Evolutionary conservation across 2,888 invertebrate species (phyloP).

Genomic region (Malthinus flaveolus): DNA sequence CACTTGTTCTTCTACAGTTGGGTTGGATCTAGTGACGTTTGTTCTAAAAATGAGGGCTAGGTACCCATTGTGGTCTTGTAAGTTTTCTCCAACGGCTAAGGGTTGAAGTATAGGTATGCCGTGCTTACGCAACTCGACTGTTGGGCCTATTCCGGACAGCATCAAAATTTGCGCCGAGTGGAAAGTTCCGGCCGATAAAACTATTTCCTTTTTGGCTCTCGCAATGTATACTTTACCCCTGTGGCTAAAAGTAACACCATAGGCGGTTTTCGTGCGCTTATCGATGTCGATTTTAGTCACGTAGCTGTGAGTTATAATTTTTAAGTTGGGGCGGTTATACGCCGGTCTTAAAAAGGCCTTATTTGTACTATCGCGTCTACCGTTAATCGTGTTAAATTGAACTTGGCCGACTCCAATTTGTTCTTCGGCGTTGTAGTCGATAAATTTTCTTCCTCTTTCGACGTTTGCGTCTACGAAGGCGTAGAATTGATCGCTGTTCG

Average conservation of each 20-base stretch:
- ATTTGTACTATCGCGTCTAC: slow-evolving; percentile 57
- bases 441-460: slow-evolving; percentile 67
- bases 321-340: slow-evolving; percentile 64
- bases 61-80: slow-evolving; percentile 76
- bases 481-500: slow-evolving; percentile 59
- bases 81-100: slow-evolving; percentile 73
- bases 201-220: slow-evolving; percentile 70
- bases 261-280: slow-evolving; percentile 59
- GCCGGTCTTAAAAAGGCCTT: slow-evolving; percentile 76
- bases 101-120: slow-evolving; percentile 65
- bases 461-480: slow-evolving; percentile 67
- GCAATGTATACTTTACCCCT: slow-evolving; percentile 58
- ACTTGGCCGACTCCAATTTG: slow-evolving; percentile 65
- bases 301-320: slow-evolving; percentile 69
- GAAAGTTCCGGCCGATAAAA: slow-evolving; percentile 76
- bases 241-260: slow-evolving; percentile 70
- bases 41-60: slow-evolving; percentile 65
- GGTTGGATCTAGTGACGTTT: slow-evolving; percentile 20
- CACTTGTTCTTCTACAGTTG: slow-evolving; percentile 20
- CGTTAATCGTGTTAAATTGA: slow-evolving; percentile 64
- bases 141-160: slow-evolving; percentile 80
- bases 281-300: slow-evolving; percentile 68
- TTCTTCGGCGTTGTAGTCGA: slow-evolving; percentile 65
- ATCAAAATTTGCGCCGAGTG: slow-evolving; percentile 81
- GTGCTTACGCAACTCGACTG: slow-evolving; percentile 60